Evolutionary conservation across 2,113 vertebrate species (phyloP).

Genomic region (Osmerus mordax): DNA sequence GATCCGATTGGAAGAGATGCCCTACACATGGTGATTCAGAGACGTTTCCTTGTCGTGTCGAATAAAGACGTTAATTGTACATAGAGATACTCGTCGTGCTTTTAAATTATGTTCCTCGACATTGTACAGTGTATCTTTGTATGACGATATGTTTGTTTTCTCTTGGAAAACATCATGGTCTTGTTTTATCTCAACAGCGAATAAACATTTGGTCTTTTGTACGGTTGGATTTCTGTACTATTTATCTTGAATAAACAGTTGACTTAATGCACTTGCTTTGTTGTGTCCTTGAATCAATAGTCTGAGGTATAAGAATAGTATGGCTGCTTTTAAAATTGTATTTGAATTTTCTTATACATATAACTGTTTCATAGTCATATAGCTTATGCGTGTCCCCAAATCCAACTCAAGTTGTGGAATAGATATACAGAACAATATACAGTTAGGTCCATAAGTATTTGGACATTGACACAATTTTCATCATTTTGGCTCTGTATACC

Average conservation of each 20-base stretch:
- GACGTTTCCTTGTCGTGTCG: slow-evolving; percentile 9
- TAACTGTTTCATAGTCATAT: too few species aligned
- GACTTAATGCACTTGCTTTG: neutral
- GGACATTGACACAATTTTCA: too few species aligned
- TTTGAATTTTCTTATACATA: too few species aligned
- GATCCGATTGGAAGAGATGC: slow-evolving; percentile 12
- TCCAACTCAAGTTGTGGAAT: too few species aligned
- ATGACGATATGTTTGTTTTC: slow-evolving; percentile 35
- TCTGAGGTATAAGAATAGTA: too few species aligned
- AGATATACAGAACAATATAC: too few species aligned
- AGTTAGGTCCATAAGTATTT: too few species aligned
- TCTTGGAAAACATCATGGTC: slow-evolving; percentile 25
- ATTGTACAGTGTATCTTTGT: slow-evolving; percentile 43
- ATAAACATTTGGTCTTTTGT: slow-evolving; percentile 56
- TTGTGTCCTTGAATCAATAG: neutral
- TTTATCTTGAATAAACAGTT: slow-evolving; percentile 48
- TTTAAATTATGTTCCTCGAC: slow-evolving; percentile 55
- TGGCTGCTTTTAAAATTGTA: too few species aligned
- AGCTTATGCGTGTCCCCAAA: too few species aligned
- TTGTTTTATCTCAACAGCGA: slow-evolving; percentile 32
- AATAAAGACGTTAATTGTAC: slow-evolving; percentile 25
- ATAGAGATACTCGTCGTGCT: slow-evolving; percentile 30
- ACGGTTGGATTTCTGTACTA: slow-evolving; percentile 51
- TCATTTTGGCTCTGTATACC: too few species aligned
- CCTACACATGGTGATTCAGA: slow-evolving; percentile 1